phyloP scores from a whole-genome alignment of 2,113 vertebrate genomes.

The Melanerpes aurifrons region DNA sequence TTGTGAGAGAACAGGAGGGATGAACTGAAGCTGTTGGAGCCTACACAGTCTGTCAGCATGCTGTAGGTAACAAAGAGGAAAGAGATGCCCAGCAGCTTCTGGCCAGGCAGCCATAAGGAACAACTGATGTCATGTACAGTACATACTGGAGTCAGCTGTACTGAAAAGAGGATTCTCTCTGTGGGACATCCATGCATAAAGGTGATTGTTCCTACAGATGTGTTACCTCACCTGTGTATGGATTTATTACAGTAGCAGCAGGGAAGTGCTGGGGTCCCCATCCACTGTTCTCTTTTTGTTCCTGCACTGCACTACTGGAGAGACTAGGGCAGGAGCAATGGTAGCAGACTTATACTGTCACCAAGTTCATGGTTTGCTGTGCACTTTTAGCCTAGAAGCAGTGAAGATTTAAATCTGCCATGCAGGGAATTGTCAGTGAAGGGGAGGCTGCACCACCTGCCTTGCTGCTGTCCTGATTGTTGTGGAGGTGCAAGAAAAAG shows the following conservation, averaged over 20 bases:
- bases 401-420: neutral
- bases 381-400: neutral
- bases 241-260: neutral
- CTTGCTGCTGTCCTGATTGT: neutral
- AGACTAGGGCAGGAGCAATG: neutral
- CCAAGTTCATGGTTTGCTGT: fast-evolving
- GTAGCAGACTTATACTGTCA: neutral
- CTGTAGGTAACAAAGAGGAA: neutral
- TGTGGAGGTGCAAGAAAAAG: neutral
- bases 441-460: neutral
- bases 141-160: neutral
- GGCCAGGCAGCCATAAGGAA: neutral
- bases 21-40: neutral
- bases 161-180: neutral
- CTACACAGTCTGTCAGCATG: fast-evolving
- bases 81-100: neutral
- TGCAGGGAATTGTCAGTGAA: neutral
- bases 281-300: neutral
- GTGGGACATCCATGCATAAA: neutral
- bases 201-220: neutral
- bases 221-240: fast-evolving
- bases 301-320: neutral
- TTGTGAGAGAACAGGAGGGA: neutral
- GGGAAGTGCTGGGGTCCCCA: neutral
- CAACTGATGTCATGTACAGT: fast-evolving